These are phyloP conservation scores for Rhinogobius similis DNA, from an alignment of 2,113 vertebrate genomes.

Conservation along the genomic window DNA sequence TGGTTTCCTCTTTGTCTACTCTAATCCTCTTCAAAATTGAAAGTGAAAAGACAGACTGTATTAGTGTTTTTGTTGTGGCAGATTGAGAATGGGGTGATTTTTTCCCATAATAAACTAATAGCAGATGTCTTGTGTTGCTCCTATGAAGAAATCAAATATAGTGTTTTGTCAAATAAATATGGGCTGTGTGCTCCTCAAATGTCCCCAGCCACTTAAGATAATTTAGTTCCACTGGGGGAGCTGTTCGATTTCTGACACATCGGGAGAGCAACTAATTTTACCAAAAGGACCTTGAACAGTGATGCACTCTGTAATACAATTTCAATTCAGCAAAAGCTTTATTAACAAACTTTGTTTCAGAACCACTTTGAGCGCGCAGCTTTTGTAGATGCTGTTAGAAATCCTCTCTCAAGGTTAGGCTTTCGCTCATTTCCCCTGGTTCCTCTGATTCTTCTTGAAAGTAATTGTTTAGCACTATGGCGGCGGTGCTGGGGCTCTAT, in stretches of 20 bases:
- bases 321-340: constrained; percentile 45
- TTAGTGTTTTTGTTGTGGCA: constrained; percentile 10
- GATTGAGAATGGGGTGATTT: constrained; percentile 33
- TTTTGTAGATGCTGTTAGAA: constrained; percentile 48
- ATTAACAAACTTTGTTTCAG: constrained; percentile 45
- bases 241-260: constrained; percentile 48
- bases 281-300: constrained; percentile 49
- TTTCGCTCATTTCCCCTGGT: constrained; percentile 58
- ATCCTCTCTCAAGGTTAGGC: constrained; percentile 60
- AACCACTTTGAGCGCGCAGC: constrained; percentile 34
- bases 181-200: constrained; percentile 35
- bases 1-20: background rate
- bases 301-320: constrained; percentile 48
- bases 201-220: constrained; percentile 43
- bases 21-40: background rate
- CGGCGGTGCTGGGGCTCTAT: constrained; percentile 48
- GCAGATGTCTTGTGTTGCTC: constrained; percentile 17
- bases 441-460: constrained; percentile 57
- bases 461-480: constrained; percentile 55
- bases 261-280: constrained; percentile 28
- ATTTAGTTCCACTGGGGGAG: constrained; percentile 42
- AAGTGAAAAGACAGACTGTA: background rate
- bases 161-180: constrained; percentile 38
- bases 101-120: constrained; percentile 37
- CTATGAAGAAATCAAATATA: constrained; percentile 43